Base-by-base conservation (phyloP, 2,113 vertebrate species). In the Sorex araneus region DNA sequence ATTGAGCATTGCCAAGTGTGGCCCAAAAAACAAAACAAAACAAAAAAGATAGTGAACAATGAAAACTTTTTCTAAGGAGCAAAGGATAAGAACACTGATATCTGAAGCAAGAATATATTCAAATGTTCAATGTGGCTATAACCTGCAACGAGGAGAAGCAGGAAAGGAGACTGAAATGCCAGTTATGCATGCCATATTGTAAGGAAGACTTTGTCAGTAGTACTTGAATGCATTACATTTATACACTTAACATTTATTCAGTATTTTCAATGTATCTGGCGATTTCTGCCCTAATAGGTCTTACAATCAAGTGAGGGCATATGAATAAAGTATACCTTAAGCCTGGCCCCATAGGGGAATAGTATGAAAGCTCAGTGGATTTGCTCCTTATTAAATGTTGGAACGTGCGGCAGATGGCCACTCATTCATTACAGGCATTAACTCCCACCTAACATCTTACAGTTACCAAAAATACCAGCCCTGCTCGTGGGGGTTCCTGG, bases 401-500 rank as follows among this genome's bases (percentile, higher is more conserved):
- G 91, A 74, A 78, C 32, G 40, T 8, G 13, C 18, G 47, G 21
- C 71, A 81, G 36, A 70, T 50, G 69, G 47, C 30, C 30, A 60
- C 23, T 6, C 15, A 8, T 50, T 13, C 47, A 50, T 2, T 11
- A n/a, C 75, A 93, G 75, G 90, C 70, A 74, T 9, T 54, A 67
- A 67, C n/a, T 93, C 76, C 86, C 73, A 83, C 76, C 89, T 73
- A 63, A 70, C 1, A 57, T 75, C 57, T 75, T 78, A 89, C 25
- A 84, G 88, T 57, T 88, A 92, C 93, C 57, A 43, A 88, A 60
- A 95, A 91, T 30, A 69, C 84, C 87, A 96, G 87, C 71, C 60
- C 57, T 27, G 60, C 34, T n/a, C 36, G 71, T 71, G 81, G 71
- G 89, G 64, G 80, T 93, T 92, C 93, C 91, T 88, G 94, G 79